Evolutionary conservation across 64 coral and sea anemone genomes (phyloP).

Genomic region (Hydrozoanthus tunicans): DNA sequence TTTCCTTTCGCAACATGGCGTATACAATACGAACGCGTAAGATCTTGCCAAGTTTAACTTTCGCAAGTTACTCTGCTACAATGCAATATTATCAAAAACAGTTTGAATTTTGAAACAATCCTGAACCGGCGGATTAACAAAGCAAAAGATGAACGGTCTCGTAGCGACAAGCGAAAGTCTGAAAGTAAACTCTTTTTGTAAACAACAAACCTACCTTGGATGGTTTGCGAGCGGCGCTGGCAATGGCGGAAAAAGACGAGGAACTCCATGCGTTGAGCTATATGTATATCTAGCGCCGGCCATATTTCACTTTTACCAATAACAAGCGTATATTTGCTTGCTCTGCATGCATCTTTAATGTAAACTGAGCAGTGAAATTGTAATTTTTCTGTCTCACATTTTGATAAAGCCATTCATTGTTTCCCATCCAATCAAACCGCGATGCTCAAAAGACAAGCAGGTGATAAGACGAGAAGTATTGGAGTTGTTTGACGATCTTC

Average conservation of each 20-base stretch:
- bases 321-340: background rate
- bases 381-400: background rate
- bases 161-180: slow-evolving; percentile 16
- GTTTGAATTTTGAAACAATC: background rate
- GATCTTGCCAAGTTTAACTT: background rate
- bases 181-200: background rate
- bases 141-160: background rate
- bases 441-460: slow-evolving; percentile 1
- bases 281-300: slow-evolving; percentile 10
- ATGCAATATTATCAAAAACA: background rate
- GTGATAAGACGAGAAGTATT: background rate
- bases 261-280: slow-evolving; percentile 24
- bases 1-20: too few relatives aligned
- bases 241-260: slow-evolving; percentile 47
- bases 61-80: background rate
- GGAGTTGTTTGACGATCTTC: too few relatives aligned
- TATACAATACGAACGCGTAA: too few relatives aligned
- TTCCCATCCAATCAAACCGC: slow-evolving; percentile 13
- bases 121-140: background rate
- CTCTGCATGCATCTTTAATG: slow-evolving; percentile 51
- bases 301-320: slow-evolving; percentile 25
- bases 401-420: slow-evolving; percentile 14
- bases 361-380: slow-evolving; percentile 36
- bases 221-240: slow-evolving; percentile 30
- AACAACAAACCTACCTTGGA: slow-evolving; percentile 13